Base-by-base conservation (phyloP, 1,140 invertebrate genomes). In the Ylistrum balloti region DNA sequence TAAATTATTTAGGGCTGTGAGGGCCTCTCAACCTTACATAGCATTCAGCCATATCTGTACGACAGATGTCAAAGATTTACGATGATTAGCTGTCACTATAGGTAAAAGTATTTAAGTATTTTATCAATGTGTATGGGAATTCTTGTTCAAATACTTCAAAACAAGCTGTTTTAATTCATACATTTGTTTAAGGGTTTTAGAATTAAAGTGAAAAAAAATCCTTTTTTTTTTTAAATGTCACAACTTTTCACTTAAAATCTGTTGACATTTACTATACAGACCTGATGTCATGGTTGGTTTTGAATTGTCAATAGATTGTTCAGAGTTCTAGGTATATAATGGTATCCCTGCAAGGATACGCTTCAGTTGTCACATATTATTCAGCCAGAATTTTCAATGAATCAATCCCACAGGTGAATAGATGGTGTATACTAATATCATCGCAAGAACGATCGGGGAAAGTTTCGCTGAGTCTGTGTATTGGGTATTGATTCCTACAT, bases 331-430 rank as follows among this genome's bases (percentile, higher is more conserved):
- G 56, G 56, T 74, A 74, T 74, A 74, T 74, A 74, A 74, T n/a
- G 56, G 22, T 17, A 28, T 74, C 56, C 35, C 56, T 5, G 17
- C 56, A 74, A 28, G 56, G n/a, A 74, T n/a, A 74, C n/a, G 56
- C 56, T 74, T 74, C 56, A 74, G 22, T 1, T 74, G 56, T 74
- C 22, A 11, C n/a, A 28, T 74, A n/a, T 0, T 74, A 74, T 9
- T 74, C n/a, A n/a, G 56, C n/a, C 56, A 74, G 56, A 74, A 74
- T 74, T 74, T 74, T 28, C 56, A 74, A 74, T 74, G 56, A 74
- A 11, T n/a, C 56, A 74, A 74, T 74, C 56, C n/a, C 56, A 74
- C 56, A n/a, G 28, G 22, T 74, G 56, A 74, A 74, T 74, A 11
- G 56, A 74, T 74, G n/a, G 56, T 7, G n/a, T 74, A 17, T n/a